Evolutionary conservation across 1,140 invertebrate genomes (phyloP), one percentile per base, ranked within the genome.

Genomic region (Coelopa frigida): DNA sequence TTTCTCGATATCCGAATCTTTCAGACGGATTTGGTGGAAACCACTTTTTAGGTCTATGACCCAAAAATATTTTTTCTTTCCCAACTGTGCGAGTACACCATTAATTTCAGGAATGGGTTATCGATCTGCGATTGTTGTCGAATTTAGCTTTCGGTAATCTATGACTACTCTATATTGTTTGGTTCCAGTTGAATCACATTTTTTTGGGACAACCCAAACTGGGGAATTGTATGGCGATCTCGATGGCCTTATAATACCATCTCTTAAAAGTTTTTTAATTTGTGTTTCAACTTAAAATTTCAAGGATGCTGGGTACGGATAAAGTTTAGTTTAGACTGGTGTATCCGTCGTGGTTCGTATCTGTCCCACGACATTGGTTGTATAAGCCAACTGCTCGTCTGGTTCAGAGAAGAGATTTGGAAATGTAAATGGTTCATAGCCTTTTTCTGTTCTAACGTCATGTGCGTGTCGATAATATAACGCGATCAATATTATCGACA

Each of bases 41-140:
- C 75, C 76, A 20, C 50, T 55, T 3, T 54, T 56, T 7, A 74
- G 46, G 59, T 78, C 72, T 14, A 76, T 41, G 2, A 64, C 61
- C 4, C 61, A 52, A 46, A 75, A 76, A 45, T 60, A 70, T 39
- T 50, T 59, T 5, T 53, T 46, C 4, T 54, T 58, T 7, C 59
- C 58, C 33, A 78, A 46, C 26, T 56, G 57, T 40, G 72, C 62
- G 33, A 79, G 53, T 17, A 63, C 56, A 20, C 72, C 68, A 15
- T 61, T 61, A 8, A 77, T 75, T 11, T 70, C 58, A 6, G 76
- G 75, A 5, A 79, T 51, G 6, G 76, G 76, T 56, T 63, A 76
- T n/a, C 45, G 38, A 48, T 77, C 73, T 10, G 56, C 44, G 12
- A 62, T 49, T 10, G 61, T 66, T 33, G 51, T 48, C 36, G 56